Evolutionary conservation across 2,797 vertebrate genomes (phyloP), one percentile per base, ranked within the genome.

Genomic region (Silurus aristotelis): DNA sequence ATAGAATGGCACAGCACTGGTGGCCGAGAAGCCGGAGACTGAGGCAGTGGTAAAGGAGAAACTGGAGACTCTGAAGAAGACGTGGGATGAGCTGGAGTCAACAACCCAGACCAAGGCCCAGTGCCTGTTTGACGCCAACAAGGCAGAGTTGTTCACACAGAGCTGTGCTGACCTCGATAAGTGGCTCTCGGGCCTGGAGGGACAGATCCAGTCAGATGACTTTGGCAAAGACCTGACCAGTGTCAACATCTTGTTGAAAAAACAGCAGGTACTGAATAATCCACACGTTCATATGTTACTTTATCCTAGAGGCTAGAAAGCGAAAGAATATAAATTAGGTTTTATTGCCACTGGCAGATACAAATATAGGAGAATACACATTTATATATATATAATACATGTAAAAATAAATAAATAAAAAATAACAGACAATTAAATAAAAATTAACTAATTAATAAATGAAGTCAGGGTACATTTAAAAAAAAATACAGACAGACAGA

Each of bases 211-310:
- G 82, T 99, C 98, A 0, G 98, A 99, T 0, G 98, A 99, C 92
- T 99, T 97, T 0, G 98, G 98, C 86, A 99, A 99, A 90, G 98
- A 99, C 89, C 96, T 99, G 83, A 99, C 98, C 89, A 99, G 98
- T 0, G 98, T 99, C 91, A 99, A 97, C 93, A 99, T 99, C 92
- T 94, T 99, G 86, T 94, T 99, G 82, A 99, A 99, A 93, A 99
- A 99, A 80, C 98, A 99, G 89, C 98, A 99, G 98, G 98, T 97
- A 52, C 8, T 27, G 17, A 12, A 79, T 43, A 3, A n/a, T 83
- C 58, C 10, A 52, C n/a, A 38, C 48, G 22, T 73, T 73, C 22
- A 73, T 25, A 6, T 46, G 43, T 38, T 38, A 38, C 38, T 38
- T 38, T 4, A 4, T 38, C 38, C 38, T 38, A 38, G 38, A 38